These are phyloP conservation scores for Sepioteuthis lessoniana DNA, from an alignment of 2,888 invertebrate species.

Conservation along the genomic window DNA sequence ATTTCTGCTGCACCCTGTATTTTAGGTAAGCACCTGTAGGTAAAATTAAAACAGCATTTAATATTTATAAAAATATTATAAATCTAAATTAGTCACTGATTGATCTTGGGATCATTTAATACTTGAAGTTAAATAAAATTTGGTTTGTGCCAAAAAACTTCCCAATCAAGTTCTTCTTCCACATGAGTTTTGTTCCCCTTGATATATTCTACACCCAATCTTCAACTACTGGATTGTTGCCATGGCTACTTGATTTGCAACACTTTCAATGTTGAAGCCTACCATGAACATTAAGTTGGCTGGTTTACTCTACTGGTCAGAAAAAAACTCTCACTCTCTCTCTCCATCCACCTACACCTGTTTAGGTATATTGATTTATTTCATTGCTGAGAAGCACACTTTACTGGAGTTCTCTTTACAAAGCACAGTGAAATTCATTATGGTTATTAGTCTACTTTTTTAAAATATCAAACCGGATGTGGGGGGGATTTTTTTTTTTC, in stretches of 20 bases:
- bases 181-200: neutral
- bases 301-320: neutral
- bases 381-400: neutral
- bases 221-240: conserved; percentile 20
- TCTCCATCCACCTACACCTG: neutral
- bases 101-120: neutral
- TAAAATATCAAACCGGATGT: neutral
- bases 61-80: neutral
- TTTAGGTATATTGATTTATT: conserved; percentile 7
- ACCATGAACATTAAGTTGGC: conserved; percentile 33
- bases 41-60: too few relatives aligned
- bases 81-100: neutral
- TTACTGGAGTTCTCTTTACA: neutral
- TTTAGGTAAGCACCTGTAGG: too few relatives aligned
- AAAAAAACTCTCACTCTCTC: too few relatives aligned
- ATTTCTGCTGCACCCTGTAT: too few relatives aligned
- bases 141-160: neutral
- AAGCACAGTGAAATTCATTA: neutral
- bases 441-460: neutral
- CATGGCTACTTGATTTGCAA: conserved; percentile 23
- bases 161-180: neutral
- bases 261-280: neutral
- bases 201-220: neutral
- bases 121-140: neutral
- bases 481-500: neutral